phyloP scores from a whole-genome alignment of 2,888 invertebrate species.

The Trimorus sp. region DNA sequence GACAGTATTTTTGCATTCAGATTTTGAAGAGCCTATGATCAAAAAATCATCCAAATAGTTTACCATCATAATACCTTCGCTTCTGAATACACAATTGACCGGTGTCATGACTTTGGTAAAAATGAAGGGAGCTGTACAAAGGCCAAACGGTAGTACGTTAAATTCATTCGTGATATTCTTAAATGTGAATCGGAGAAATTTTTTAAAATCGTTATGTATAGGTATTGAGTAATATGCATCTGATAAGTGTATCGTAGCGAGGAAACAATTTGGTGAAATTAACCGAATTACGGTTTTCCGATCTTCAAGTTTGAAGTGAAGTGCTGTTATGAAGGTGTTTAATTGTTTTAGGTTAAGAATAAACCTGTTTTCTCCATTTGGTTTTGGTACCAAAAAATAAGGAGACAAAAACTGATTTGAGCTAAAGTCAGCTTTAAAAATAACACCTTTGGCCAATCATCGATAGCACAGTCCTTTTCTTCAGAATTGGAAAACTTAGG shows the following conservation, averaged over 20 bases:
- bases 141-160: background rate
- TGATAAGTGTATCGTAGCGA: background rate
- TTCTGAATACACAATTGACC: too few relatives aligned
- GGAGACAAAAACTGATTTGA: background rate
- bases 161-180: background rate
- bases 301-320: background rate
- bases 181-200: background rate
- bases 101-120: background rate
- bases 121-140: background rate
- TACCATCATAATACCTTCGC: too few relatives aligned
- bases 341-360: slow-evolving; percentile 1
- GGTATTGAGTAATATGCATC: background rate
- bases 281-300: background rate
- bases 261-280: background rate
- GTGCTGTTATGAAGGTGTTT: background rate
- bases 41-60: too few relatives aligned
- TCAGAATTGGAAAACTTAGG: too few relatives aligned
- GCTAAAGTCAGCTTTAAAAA: too few relatives aligned
- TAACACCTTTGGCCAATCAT: too few relatives aligned
- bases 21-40: too few relatives aligned
- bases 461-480: too few relatives aligned
- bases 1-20: too few relatives aligned
- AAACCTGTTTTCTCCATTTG: background rate
- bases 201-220: background rate
- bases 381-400: slow-evolving; percentile 3